Percentiles rank a stretch among this genome's conserved stretches.
phyloP scores from a whole-genome alignment of 2,113 vertebrate genomes.

The Falco punctatus region DNA sequence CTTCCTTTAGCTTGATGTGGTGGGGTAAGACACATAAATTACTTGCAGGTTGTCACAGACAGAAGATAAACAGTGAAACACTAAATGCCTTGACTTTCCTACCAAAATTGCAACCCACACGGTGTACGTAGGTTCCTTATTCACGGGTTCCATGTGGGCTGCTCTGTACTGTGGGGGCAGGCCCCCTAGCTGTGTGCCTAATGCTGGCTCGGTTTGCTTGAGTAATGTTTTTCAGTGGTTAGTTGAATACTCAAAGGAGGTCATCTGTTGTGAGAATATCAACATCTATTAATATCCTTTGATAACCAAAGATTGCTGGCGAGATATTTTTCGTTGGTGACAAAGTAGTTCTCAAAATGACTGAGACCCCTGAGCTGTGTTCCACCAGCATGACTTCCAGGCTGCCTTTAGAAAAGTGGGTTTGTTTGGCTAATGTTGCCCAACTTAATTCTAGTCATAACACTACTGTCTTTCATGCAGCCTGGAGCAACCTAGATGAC shows the following conservation, averaged over 20 bases:
- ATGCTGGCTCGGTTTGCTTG: background rate
- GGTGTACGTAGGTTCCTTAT: background rate
- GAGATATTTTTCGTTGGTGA: background rate
- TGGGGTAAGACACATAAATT: background rate
- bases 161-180: background rate
- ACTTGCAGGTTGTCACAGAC: background rate
- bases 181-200: background rate
- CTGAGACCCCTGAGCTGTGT: background rate
- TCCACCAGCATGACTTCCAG: background rate
- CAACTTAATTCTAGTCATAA: background rate
- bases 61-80: background rate
- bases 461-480: background rate
- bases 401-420: background rate
- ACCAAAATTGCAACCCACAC: background rate
- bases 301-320: background rate
- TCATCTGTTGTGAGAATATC: background rate
- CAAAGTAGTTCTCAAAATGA: constrained; percentile 11
- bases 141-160: background rate
- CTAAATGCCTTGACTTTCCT: background rate
- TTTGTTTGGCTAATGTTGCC: background rate
- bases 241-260: background rate
- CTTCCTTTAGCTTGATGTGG: background rate
- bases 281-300: background rate
- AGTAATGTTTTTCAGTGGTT: background rate
- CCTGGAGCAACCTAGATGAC: background rate